phyloP scores from a whole-genome alignment of 2,113 vertebrate genomes.

The Riparia riparia region DNA sequence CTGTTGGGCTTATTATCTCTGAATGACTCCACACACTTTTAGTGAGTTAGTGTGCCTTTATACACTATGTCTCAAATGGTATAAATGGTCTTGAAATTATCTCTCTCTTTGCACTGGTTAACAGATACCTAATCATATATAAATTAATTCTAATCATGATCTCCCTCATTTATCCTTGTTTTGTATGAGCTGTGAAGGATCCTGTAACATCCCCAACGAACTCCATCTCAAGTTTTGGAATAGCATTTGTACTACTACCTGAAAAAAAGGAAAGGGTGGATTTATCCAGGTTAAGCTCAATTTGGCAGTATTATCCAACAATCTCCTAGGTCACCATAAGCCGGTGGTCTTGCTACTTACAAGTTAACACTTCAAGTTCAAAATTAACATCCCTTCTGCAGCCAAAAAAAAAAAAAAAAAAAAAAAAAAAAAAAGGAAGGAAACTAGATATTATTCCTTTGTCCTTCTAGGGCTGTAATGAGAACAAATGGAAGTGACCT shows the following conservation, averaged over 20 bases:
- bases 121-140: background rate
- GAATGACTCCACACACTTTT: background rate
- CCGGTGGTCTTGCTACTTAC: background rate
- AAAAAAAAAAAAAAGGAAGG: background rate
- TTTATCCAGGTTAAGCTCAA: background rate
- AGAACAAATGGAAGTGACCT: slow-evolving; percentile 72
- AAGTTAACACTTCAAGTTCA: background rate
- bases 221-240: background rate
- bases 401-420: background rate
- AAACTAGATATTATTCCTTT: background rate
- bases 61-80: fast-evolving
- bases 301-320: background rate
- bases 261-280: background rate
- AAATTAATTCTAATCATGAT: background rate
- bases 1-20: background rate
- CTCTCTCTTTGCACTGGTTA: background rate
- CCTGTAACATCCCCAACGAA: background rate
- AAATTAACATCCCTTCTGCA: background rate
- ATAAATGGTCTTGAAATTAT: background rate
- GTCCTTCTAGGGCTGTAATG: slow-evolving; percentile 57
- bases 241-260: background rate
- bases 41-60: background rate
- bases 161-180: background rate
- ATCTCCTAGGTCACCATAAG: background rate
- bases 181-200: background rate